A percentile compares a stretch with the other conserved stretches of the same genome.
Evolutionary conservation across 2,888 invertebrate species (phyloP).

Genomic region (Agriopis leucophaearia): DNA sequence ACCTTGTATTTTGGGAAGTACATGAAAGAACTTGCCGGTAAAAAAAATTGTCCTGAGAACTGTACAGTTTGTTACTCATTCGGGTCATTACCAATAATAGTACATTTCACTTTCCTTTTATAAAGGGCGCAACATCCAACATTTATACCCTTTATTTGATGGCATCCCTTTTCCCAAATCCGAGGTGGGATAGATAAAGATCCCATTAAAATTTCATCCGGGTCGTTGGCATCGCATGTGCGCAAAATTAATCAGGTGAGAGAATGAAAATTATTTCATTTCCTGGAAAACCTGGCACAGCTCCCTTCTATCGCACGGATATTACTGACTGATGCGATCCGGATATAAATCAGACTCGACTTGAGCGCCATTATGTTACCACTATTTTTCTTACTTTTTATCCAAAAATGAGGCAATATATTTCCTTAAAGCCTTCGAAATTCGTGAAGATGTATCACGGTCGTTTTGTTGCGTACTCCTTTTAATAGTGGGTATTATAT

Average conservation of each 20-base stretch:
- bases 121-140: conserved; percentile 15
- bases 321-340: conserved; percentile 73
- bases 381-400: conserved; percentile 61
- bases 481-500: conserved; percentile 36
- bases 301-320: conserved; percentile 51
- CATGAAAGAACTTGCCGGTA: not conserved
- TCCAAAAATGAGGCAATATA: conserved; percentile 50
- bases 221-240: conserved; percentile 35
- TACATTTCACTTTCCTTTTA: not conserved
- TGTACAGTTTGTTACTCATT: not conserved
- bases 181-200: conserved; percentile 28
- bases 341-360: conserved; percentile 72
- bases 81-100: conserved; percentile 3
- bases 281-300: conserved; percentile 59
- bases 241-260: conserved; percentile 60
- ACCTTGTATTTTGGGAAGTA: not conserved
- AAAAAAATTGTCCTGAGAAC: too few species aligned
- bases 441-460: conserved; percentile 37
- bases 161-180: conserved; percentile 14
- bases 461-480: conserved; percentile 35
- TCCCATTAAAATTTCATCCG: conserved; percentile 40
- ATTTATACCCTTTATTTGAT: conserved; percentile 15
- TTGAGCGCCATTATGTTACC: conserved; percentile 53
- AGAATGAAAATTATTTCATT: conserved; percentile 69
- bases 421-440: conserved; percentile 25